Evolutionary conservation across 1,140 invertebrate species (phyloP).

Genomic region (Drosophila punjabiensis): DNA sequence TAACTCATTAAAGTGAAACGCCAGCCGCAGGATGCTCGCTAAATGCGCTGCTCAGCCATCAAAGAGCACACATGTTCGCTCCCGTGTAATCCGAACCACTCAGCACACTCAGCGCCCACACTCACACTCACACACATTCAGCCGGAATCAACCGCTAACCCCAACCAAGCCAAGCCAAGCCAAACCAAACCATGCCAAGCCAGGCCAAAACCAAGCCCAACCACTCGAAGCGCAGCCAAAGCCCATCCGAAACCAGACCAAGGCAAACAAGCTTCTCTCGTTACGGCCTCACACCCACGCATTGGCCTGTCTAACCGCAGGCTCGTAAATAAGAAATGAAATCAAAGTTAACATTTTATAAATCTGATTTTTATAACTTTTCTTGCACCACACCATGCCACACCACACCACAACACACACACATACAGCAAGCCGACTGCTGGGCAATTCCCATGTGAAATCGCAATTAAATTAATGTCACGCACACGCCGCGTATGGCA

Average conservation of each 20-base stretch:
- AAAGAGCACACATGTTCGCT: conserved; percentile 72
- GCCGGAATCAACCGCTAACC: conserved; percentile 33
- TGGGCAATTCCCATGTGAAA: conserved; percentile 64
- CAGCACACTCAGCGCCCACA: conserved; percentile 17
- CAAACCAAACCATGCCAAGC: not conserved
- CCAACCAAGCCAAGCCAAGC: conserved; percentile 14
- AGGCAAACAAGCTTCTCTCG: conserved; percentile 39
- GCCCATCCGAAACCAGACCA: conserved; percentile 18
- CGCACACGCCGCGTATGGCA: conserved; percentile 78
- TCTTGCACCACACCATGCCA: conserved; percentile 33
- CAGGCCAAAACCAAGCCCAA: conserved; percentile 11
- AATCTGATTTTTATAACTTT: conserved; percentile 83
- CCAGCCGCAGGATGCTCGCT: conserved; percentile 77
- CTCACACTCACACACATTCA: conserved; percentile 1
- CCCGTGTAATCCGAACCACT: conserved; percentile 47
- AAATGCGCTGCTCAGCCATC: conserved; percentile 72
- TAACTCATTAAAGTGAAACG: conserved; percentile 84
- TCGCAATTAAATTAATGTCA: conserved; percentile 84
- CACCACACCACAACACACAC: conserved; percentile 13
- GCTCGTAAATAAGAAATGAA: conserved; percentile 83
- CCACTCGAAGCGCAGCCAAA: conserved; percentile 21
- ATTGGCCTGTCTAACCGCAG: conserved; percentile 52
- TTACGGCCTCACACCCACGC: conserved; percentile 23
- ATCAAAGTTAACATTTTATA: conserved; percentile 84
- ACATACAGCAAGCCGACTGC: conserved; percentile 16